These are phyloP conservation scores for Lasaia peninsularis DNA, from an alignment of 1,140 invertebrate genomes.

Conservation along the genomic window DNA sequence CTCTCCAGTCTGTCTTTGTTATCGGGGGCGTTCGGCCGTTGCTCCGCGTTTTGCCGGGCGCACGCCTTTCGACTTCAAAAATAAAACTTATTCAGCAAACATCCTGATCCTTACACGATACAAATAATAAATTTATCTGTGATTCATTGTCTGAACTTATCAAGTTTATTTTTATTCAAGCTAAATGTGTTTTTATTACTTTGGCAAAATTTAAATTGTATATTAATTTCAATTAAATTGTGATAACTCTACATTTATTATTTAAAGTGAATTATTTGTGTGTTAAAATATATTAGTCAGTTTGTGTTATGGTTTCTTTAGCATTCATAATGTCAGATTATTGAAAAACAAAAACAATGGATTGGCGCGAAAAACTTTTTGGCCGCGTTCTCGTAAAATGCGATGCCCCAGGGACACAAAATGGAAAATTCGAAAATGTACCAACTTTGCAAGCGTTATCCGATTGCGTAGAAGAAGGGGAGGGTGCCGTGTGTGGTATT, in stretches of 20 bases:
- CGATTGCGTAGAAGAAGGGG: constrained; percentile 68
- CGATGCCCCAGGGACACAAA: constrained; percentile 58
- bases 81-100: constrained; percentile 45
- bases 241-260: not conserved
- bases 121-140: constrained; percentile 1
- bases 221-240: too few species aligned
- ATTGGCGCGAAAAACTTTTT: constrained; percentile 76
- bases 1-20: constrained; percentile 64
- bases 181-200: not conserved
- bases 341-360: constrained; percentile 45
- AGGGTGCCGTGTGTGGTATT: constrained; percentile 71
- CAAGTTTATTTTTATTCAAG: constrained; percentile 14
- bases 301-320: not conserved
- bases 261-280: not conserved
- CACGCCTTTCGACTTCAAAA: constrained; percentile 48
- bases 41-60: constrained; percentile 31
- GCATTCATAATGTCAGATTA: not conserved
- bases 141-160: constrained; percentile 5
- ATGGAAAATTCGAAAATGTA: constrained; percentile 63
- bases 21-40: constrained; percentile 53
- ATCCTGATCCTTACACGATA: constrained; percentile 21
- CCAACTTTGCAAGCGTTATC: constrained; percentile 52
- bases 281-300: not conserved
- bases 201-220: not conserved
- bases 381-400: constrained; percentile 75